Evolutionary conservation across 2,113 vertebrate species (phyloP).

Genomic region (Willisornis vidua): DNA sequence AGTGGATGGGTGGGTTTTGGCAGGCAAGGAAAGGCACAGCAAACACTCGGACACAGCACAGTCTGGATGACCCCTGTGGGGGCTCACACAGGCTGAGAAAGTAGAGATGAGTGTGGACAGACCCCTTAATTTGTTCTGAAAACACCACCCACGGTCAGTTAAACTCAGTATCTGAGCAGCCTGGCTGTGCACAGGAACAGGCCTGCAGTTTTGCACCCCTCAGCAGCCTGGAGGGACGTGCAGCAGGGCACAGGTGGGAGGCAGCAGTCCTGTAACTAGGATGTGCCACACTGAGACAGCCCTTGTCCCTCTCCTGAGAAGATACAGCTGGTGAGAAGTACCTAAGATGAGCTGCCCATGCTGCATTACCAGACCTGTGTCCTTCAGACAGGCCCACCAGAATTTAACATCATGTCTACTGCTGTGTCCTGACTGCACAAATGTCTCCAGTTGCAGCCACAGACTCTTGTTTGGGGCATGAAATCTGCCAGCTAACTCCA

Average conservation of each 20-base stretch:
- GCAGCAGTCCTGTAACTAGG: rapidly evolving
- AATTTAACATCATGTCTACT: neutral
- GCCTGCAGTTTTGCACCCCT: neutral
- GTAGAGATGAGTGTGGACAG: neutral
- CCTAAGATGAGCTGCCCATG: neutral
- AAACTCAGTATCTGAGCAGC: neutral
- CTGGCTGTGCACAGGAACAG: neutral
- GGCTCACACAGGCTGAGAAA: neutral
- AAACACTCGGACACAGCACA: neutral
- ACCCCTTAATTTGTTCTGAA: neutral
- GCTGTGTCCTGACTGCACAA: neutral
- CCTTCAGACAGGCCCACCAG: neutral
- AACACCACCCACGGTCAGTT: neutral
- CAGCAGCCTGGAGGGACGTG: neutral
- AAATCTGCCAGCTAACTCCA: neutral
- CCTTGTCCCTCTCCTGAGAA: neutral
- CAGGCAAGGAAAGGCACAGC: neutral
- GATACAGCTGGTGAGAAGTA: neutral
- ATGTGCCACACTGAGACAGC: neutral
- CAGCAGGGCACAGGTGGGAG: neutral
- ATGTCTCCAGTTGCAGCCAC: neutral
- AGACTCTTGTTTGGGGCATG: neutral
- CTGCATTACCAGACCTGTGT: neutral
- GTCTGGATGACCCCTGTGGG: neutral
- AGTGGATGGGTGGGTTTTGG: neutral